Evolutionary conservation across 1,140 invertebrate species (phyloP).

Genomic region (Helicoverpa zea): DNA sequence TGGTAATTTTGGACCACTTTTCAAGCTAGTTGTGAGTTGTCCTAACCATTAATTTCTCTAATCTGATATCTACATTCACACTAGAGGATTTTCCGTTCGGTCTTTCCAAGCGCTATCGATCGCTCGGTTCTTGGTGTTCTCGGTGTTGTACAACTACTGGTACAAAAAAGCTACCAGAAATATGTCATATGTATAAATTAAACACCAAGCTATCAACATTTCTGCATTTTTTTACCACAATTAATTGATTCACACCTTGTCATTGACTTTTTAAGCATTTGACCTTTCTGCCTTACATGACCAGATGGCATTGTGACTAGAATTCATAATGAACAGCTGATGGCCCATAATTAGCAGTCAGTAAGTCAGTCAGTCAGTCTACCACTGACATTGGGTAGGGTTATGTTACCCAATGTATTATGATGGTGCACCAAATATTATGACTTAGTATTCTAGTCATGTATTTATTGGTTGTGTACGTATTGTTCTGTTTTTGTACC

Average conservation of each 20-base stretch:
- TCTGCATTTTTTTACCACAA: not conserved
- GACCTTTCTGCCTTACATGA: conserved; percentile 1
- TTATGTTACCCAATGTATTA: conserved; percentile 34
- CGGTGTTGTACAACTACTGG: no score
- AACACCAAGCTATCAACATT: no score
- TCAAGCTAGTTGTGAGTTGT: not conserved
- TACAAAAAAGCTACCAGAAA: no score
- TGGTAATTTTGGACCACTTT: not conserved
- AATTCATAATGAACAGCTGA: conserved; percentile 39
- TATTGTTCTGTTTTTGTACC: not conserved
- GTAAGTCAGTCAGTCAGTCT: not conserved
- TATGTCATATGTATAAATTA: no score
- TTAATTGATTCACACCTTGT: not conserved
- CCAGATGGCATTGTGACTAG: conserved; percentile 48
- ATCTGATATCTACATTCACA: no score
- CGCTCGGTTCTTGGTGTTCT: no score
- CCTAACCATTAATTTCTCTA: not conserved
- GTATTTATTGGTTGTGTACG: not conserved
- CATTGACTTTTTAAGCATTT: not conserved
- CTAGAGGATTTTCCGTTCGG: no score
- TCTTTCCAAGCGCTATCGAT: no score
- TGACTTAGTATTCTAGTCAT: not conserved
- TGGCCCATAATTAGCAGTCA: conserved; percentile 10
- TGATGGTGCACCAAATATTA: conserved; percentile 22
- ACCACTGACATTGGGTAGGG: conserved; percentile 49